A percentile compares a stretch with the other conserved stretches of the same genome.
phyloP scores from a whole-genome alignment of 2,113 vertebrate genomes.

The Nymphicus hollandicus region DNA sequence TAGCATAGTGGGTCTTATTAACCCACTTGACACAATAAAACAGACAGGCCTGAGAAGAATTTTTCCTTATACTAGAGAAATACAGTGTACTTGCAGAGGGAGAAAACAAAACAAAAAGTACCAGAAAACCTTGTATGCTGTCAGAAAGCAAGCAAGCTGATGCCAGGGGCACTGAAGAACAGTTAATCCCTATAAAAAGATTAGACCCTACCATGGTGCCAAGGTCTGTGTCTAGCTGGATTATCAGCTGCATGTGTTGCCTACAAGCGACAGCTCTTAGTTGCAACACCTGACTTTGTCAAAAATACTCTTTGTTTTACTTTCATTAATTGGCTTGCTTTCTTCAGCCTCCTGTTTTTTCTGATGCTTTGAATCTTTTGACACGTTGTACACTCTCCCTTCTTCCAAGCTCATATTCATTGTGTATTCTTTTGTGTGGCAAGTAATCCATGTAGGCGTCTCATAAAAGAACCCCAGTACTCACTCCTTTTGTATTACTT shows the following conservation, averaged over 20 bases:
- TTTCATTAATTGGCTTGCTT: conserved; percentile 29
- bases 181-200: conserved; percentile 56
- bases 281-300: conserved; percentile 49
- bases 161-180: conserved; percentile 14
- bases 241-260: conserved; percentile 16
- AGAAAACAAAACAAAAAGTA: background rate
- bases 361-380: conserved; percentile 2
- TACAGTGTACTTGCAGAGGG: background rate
- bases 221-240: conserved; percentile 27
- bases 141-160: conserved; percentile 12
- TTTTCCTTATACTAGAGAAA: background rate
- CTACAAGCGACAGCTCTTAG: conserved; percentile 45
- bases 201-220: background rate
- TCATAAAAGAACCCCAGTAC: conserved; percentile 12
- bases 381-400: background rate
- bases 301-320: conserved; percentile 42
- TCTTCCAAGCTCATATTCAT: background rate
- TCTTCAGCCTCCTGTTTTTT: background rate
- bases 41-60: background rate
- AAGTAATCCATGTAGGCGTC: conserved; percentile 10
- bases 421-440: background rate
- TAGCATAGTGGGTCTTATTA: background rate
- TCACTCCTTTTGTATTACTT: background rate
- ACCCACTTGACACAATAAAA: background rate
- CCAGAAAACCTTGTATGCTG: background rate